Base-by-base conservation (phyloP, 1,140 invertebrate genomes). In the Globodera rostochiensis region DNA sequence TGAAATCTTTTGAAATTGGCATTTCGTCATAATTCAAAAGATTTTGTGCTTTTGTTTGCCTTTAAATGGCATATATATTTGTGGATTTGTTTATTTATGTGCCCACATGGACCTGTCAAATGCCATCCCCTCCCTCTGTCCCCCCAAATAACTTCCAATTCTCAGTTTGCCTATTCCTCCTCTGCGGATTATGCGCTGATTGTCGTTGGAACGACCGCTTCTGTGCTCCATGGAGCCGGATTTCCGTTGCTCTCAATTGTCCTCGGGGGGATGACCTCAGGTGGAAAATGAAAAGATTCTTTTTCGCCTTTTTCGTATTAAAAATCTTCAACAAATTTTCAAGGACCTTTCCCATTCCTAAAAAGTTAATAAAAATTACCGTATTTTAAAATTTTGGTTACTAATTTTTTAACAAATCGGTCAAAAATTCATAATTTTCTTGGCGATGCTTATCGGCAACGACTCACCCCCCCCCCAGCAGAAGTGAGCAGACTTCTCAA, bases 201-300 rank as follows among this genome's bases (percentile, higher is more conserved):
- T 4, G 45, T 45, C 13, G 15, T 86, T n/a, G 85, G 85, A 45
- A 85, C 79, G 4, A 70, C 82, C 7, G 86, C 85, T 25, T 83
- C 87, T 19, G 76, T 89, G 15, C 80, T 89, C 47, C 88, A 90
- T 74, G 88, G 88, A 19, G 88, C 88, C 19, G 88, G 88, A 21
- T 89, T 89, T 73, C 88, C 88, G 4, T 71, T 88, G 9, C 87
- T 89, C 70, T 89, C 86, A 21, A 84, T 89, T 73, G 84, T 89
- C 11, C 82, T 89, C 21, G 88, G 88, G 21, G 84, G 87, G 25
- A 89, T 89, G 88, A 89, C 88, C 64, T 87, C 84, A 50, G 77
- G 74, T 76, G n/a, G 46, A 57, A 45, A 21, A 73, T 5, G 25
- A 47, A 36, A 25, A 57, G 13, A 19, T 3, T 3, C 6, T 45